phyloP scores from a whole-genome alignment of 2,888 invertebrate species.

The Ametastegia equiseti region DNA sequence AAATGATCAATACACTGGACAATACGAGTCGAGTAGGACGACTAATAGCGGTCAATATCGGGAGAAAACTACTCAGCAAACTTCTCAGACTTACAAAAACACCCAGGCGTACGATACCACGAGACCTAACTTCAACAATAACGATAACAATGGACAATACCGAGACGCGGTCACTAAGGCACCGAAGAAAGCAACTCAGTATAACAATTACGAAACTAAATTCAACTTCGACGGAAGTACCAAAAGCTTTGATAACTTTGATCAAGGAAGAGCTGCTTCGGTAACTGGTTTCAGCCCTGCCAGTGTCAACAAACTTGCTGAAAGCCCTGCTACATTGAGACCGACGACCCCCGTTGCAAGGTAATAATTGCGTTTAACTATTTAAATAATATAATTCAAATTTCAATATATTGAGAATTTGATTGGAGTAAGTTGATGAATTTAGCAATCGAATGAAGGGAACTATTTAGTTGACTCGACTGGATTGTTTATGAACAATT shows the following conservation, averaged over 20 bases:
- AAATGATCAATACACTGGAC: conserved; percentile 53
- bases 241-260: conserved; percentile 59
- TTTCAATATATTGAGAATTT: too few species aligned
- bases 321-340: conserved; percentile 61
- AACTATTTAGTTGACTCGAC: too few species aligned
- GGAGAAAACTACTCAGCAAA: conserved; percentile 57
- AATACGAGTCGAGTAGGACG: conserved; percentile 14
- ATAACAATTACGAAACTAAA: conserved; percentile 63
- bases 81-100: conserved; percentile 8
- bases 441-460: too few species aligned
- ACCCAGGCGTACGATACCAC: conserved; percentile 26
- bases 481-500: too few species aligned
- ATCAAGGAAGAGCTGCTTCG: conserved; percentile 64
- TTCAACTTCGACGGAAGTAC: conserved; percentile 71
- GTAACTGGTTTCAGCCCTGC: conserved; percentile 73
- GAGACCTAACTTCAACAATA: conserved; percentile 11
- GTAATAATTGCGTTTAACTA: conserved; percentile 55
- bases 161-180: conserved; percentile 66
- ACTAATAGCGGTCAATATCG: conserved; percentile 62
- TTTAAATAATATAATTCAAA: not conserved
- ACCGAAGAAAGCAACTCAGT: conserved; percentile 68
- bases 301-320: conserved; percentile 72
- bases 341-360: conserved; percentile 70
- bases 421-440: too few species aligned
- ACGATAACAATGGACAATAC: conserved; percentile 56